A percentile compares a stretch with the other conserved stretches of the same genome.
Conservation (phyloP, 1,140 invertebrate species). For the Colletes latitarsis region DNA sequence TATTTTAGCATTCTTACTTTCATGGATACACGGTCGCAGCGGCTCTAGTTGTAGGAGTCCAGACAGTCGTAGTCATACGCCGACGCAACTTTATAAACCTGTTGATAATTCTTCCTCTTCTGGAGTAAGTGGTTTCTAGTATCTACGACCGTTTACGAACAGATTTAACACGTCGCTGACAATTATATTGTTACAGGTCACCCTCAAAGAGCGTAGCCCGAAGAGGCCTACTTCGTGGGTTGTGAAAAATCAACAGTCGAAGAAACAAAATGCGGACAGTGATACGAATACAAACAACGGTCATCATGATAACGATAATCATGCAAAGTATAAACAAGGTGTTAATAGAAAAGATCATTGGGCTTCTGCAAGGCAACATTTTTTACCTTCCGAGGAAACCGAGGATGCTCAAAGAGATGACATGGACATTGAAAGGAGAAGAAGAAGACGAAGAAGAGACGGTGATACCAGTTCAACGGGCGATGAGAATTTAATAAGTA, state of each 20-base stretch:
- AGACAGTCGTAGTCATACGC: slow-evolving; percentile 70
- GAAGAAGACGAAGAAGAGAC: slow-evolving; percentile 69
- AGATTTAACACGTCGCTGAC: not conserved
- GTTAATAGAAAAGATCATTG: slow-evolving; percentile 77
- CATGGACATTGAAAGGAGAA: slow-evolving; percentile 67
- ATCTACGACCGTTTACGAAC: not conserved
- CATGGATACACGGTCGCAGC: slow-evolving; percentile 75
- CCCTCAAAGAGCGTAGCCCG: slow-evolving; percentile 74
- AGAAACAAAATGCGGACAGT: slow-evolving; percentile 69
- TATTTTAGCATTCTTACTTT: slow-evolving; percentile 76
- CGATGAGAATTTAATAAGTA: slow-evolving; percentile 50
- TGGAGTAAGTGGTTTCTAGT: slow-evolving; percentile 67
- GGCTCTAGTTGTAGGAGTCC: slow-evolving; percentile 70
- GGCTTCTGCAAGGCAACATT: slow-evolving; percentile 77
- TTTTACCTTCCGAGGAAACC: slow-evolving; percentile 71
- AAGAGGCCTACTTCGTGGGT: slow-evolving; percentile 74
- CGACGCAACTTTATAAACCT: slow-evolving; percentile 78
- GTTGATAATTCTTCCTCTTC: slow-evolving; percentile 79
- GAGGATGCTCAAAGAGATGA: slow-evolving; percentile 68
- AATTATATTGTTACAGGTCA: slow-evolving; percentile 65
- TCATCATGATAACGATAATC: slow-evolving; percentile 64
- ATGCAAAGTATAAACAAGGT: slow-evolving; percentile 70
- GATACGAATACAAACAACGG: slow-evolving; percentile 74
- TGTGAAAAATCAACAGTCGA: slow-evolving; percentile 72
- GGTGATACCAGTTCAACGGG: slow-evolving; percentile 65